Conservation (phyloP, 2,797 vertebrate species). For the Uromys caudimaculatus region DNA sequence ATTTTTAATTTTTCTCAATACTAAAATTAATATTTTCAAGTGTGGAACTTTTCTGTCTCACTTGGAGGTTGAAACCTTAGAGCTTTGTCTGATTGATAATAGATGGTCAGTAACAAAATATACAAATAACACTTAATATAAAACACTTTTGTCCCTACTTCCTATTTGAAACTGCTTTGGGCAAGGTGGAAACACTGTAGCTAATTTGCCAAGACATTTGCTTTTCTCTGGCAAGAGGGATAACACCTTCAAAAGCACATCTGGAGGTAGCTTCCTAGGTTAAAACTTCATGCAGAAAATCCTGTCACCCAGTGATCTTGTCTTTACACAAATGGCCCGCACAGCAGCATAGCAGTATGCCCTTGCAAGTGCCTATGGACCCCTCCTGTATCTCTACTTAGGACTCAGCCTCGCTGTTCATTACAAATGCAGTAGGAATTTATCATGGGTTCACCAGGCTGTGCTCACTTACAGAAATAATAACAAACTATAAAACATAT, state of each 20-base stretch:
- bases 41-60: neutral
- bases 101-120: neutral
- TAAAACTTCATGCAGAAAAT: conserved; percentile 35
- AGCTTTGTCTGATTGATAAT: neutral
- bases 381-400: neutral
- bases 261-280: neutral
- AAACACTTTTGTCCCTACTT: neutral
- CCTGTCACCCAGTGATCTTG: neutral
- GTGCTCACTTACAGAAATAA: conserved; percentile 57
- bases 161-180: neutral
- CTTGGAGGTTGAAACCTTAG: neutral
- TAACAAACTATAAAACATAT: conserved; percentile 72
- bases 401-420: neutral
- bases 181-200: neutral
- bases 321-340: neutral
- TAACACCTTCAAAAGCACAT: neutral
- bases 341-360: neutral
- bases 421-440: conserved; percentile 57
- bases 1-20: conserved; percentile 27
- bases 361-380: neutral
- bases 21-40: conserved; percentile 38
- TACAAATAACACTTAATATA: neutral
- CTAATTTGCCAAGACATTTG: neutral
- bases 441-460: conserved; percentile 36
- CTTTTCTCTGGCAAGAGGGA: conserved; percentile 25